Evolutionary conservation across 1,140 invertebrate species (phyloP).

Genomic region (Euschistus heros): DNA sequence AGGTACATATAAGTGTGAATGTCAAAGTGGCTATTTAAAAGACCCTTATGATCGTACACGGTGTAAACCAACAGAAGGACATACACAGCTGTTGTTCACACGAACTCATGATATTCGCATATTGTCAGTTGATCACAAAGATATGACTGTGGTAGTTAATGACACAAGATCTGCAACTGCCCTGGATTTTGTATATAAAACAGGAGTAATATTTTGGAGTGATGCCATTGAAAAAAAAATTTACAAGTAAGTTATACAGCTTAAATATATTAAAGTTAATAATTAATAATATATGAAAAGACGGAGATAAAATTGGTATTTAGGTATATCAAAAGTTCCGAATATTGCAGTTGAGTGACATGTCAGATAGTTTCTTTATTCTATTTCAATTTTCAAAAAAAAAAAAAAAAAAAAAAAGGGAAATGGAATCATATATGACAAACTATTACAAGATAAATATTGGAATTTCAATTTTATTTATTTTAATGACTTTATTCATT

Average conservation of each 20-base stretch:
- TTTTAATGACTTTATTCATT: too few relatives aligned
- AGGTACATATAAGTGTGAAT: slow-evolving; percentile 84
- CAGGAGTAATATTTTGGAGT: slow-evolving; percentile 90
- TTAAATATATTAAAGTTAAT: not conserved
- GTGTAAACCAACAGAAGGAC: slow-evolving; percentile 51
- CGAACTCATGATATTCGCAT: slow-evolving; percentile 79
- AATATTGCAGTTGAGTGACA: too few relatives aligned
- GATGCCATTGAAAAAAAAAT: slow-evolving; percentile 77
- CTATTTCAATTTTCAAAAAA: too few relatives aligned
- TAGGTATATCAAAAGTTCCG: too few relatives aligned
- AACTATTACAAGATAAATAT: too few relatives aligned
- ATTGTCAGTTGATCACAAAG: slow-evolving; percentile 73
- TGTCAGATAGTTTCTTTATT: too few relatives aligned
- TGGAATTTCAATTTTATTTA: too few relatives aligned
- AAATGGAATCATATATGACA: too few relatives aligned
- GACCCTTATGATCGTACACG: slow-evolving; percentile 63
- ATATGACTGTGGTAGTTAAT: slow-evolving; percentile 80
- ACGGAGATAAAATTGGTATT: too few relatives aligned
- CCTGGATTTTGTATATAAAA: slow-evolving; percentile 79
- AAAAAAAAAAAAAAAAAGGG: too few relatives aligned
- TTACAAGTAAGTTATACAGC: slow-evolving; percentile 72
- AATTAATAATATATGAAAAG: too few relatives aligned
- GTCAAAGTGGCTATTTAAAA: slow-evolving; percentile 68
- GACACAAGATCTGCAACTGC: slow-evolving; percentile 76
- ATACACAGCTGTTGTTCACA: slow-evolving; percentile 72